Percentiles rank a stretch among this genome's conserved stretches.
Evolutionary conservation across 2,113 vertebrate species (phyloP).

Genomic region (Phrynosoma blainvillii): DNA sequence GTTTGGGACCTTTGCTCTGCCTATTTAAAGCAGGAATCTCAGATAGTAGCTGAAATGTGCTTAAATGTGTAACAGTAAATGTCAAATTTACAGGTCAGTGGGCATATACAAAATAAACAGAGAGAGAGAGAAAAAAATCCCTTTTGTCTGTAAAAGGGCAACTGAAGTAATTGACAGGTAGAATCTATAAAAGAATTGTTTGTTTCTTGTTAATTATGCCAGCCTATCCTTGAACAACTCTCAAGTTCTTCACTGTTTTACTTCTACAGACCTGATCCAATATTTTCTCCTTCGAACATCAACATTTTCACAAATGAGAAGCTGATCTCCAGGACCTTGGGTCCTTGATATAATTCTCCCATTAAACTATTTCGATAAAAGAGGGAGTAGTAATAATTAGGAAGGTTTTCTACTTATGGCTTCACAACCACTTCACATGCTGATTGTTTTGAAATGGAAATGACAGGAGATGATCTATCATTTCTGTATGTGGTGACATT

Average conservation of each 20-base stretch:
- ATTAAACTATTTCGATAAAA: background rate
- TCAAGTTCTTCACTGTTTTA: constrained; percentile 12
- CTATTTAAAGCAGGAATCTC: constrained; percentile 34
- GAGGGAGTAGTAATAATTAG: background rate
- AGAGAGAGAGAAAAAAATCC: background rate
- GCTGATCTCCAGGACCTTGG: background rate
- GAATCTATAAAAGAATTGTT: constrained; percentile 35
- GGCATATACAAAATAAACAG: constrained; percentile 42
- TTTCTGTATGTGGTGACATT: background rate
- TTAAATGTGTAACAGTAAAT: constrained; percentile 50
- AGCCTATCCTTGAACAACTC: background rate
- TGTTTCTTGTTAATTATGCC: constrained; percentile 4
- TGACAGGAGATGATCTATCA: background rate
- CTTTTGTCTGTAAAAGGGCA: constrained; percentile 48
- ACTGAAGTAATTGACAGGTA: constrained; percentile 46
- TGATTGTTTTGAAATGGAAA: background rate
- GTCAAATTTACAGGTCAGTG: constrained; percentile 56
- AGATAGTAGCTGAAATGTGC: constrained; percentile 35
- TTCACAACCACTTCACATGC: background rate
- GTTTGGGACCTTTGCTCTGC: constrained; percentile 41
- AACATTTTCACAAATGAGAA: background rate
- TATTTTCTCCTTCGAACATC: background rate
- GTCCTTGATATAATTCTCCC: background rate
- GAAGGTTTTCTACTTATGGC: background rate
- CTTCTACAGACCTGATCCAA: background rate